Evolutionary conservation across 2,888 invertebrate genomes (phyloP).

Genomic region (Rotaria magnacalcarata): DNA sequence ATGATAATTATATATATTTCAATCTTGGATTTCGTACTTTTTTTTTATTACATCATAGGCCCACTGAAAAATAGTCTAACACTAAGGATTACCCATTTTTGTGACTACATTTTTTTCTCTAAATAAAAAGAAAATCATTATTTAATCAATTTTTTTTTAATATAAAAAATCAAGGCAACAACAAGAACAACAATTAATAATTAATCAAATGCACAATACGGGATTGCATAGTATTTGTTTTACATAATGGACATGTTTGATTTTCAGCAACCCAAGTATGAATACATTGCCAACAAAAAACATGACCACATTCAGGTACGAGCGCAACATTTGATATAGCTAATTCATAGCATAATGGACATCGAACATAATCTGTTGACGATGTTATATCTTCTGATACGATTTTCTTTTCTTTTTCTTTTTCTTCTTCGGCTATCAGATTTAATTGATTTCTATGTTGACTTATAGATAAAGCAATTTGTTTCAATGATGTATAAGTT

Average conservation of each 20-base stretch:
- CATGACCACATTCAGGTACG: slow-evolving; percentile 11
- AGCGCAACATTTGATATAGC: neutral
- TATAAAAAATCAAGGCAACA: neutral
- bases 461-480: neutral
- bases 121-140: no score
- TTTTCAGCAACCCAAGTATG: slow-evolving; percentile 25
- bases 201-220: slow-evolving; percentile 28
- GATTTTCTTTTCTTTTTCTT: neutral
- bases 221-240: slow-evolving; percentile 8
- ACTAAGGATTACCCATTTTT: no score
- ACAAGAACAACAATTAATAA: neutral
- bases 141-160: no score
- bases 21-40: no score
- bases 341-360: slow-evolving; percentile 15
- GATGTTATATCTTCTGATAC: neutral
- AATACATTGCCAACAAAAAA: slow-evolving; percentile 37
- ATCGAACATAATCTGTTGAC: neutral
- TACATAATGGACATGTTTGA: slow-evolving; percentile 31
- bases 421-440: neutral
- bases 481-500: neutral
- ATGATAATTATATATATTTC: no score
- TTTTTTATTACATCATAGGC: no score
- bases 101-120: no score
- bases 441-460: slow-evolving; percentile 9
- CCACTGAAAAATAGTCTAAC: no score